Percentiles rank a stretch among this genome's conserved stretches.
These are phyloP conservation scores for Pygocentrus nattereri DNA, from an alignment of 2,797 vertebrate genomes.

Conservation along the genomic window DNA sequence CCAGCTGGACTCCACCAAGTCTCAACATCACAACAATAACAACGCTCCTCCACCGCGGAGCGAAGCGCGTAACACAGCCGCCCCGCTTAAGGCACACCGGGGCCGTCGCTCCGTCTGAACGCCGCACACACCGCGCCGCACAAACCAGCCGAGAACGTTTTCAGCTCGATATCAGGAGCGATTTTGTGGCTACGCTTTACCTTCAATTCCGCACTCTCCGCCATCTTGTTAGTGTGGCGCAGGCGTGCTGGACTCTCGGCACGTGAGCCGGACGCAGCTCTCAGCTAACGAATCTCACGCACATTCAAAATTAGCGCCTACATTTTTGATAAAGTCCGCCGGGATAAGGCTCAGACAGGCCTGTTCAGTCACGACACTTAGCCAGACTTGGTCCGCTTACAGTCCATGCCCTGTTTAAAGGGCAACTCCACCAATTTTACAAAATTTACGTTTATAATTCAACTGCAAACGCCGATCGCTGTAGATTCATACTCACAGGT, in stretches of 20 bases:
- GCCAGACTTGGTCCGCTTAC: too few relatives aligned
- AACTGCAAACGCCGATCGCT: too few relatives aligned
- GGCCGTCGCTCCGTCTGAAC: background rate
- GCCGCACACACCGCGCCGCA: background rate
- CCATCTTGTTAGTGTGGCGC: conserved; percentile 96
- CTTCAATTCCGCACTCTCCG: conserved; percentile 99
- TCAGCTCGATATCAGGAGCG: conserved; percentile 67
- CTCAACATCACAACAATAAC: conserved; percentile 65
- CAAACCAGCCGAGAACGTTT: background rate
- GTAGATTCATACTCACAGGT: too few relatives aligned
- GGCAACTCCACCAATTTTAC: too few relatives aligned
- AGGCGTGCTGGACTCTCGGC: conserved; percentile 82
- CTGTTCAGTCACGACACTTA: too few relatives aligned
- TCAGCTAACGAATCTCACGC: conserved; percentile 37
- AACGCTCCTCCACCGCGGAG: conserved; percentile 28
- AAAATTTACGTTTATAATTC: too few relatives aligned
- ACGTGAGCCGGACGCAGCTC: conserved; percentile 67
- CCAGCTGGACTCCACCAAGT: conserved; percentile 46
- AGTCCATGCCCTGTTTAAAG: too few relatives aligned
- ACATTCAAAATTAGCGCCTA: conserved; percentile 55
- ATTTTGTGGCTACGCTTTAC: conserved; percentile 89
- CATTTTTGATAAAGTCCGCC: background rate
- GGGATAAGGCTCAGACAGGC: background rate
- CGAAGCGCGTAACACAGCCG: background rate
- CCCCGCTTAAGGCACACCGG: background rate